Base-by-base conservation (phyloP, 2,113 vertebrate genomes). In the Empidonax alnorum region DNA sequence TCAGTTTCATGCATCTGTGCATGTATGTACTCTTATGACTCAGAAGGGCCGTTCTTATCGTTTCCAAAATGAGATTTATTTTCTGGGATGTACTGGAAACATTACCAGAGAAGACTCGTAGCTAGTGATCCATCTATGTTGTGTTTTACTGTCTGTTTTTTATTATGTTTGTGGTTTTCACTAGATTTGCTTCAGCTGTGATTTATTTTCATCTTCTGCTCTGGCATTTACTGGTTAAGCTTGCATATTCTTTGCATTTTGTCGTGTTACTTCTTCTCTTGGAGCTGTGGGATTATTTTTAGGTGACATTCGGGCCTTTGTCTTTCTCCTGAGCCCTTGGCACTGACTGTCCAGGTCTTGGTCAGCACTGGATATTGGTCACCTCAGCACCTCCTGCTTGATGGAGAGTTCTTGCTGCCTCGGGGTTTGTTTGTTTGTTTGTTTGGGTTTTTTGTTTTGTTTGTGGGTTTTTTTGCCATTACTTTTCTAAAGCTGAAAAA, bases 81-180 rank as follows among this genome's bases (percentile, higher is more conserved):
- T 93, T 91, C 78, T 87, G 87, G 78, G 71, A 67, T 86, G 95
- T 94, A 59, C 90, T 84, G 73, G 96, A 95, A 97, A 49, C 53
- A 79, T 92, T 85, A 75, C 68, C 75, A 78, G 77, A 52, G 67
- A 83, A 69, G 93, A 87, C 84, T 94, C 37, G 0, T 95, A 94
- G 95, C 89, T 84, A 37, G 87, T 49, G 35, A 91, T 90, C 84
- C 90, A 84, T 87, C 82, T 67, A 33, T 1, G 8, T 42, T 94
- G 95, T 77, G 87, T 93, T 98, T 97, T 96, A 88, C 89, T 91
- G 94, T 94, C 95, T 97, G 94, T 7, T 80, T 96, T 97, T 96
- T 95, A 96, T 98, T 98, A 97, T 66, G 66, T 89, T 78, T 94
- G 89, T 61, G 39, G 96, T 96, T 96, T 97, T 87, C 84, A 23